Conservation (phyloP, 1,140 invertebrate genomes). For the Leguminivora glycinivorella region DNA sequence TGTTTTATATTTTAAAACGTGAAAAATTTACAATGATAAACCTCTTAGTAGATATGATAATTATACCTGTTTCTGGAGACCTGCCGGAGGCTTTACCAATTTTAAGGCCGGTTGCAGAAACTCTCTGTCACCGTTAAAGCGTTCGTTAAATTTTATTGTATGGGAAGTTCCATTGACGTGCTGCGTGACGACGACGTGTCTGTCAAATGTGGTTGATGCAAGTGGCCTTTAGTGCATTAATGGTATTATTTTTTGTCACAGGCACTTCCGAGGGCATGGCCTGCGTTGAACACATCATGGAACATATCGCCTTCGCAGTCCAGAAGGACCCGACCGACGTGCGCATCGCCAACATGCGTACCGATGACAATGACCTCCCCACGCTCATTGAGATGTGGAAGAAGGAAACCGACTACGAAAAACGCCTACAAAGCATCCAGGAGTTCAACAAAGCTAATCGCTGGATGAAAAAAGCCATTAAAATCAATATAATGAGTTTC, state of each 20-base stretch:
- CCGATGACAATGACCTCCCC: conserved; percentile 64
- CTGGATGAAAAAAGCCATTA: conserved; percentile 87
- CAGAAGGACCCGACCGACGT: conserved; percentile 85
- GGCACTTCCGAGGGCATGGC: conserved; percentile 82
- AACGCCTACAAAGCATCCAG: conserved; percentile 78
- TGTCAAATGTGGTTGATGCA: too few species aligned
- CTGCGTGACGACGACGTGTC: too few species aligned
- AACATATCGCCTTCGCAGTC: conserved; percentile 86
- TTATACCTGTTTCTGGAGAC: too few species aligned
- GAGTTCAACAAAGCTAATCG: conserved; percentile 85
- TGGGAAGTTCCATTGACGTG: too few species aligned
- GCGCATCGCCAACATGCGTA: conserved; percentile 81
- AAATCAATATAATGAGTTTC: conserved; percentile 83
- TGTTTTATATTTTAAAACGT: too few species aligned
- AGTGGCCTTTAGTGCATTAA: too few species aligned
- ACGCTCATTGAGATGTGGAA: conserved; percentile 58
- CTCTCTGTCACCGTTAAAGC: too few species aligned
- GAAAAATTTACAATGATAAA: too few species aligned
- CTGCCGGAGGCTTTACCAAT: too few species aligned
- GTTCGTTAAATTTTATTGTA: too few species aligned
- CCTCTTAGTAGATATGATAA: too few species aligned
- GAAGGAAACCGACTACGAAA: conserved; percentile 78
- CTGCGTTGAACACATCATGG: conserved; percentile 89
- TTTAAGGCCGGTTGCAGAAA: too few species aligned
- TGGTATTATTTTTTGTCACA: conserved; percentile 32